phyloP scores from a whole-genome alignment of 2,113 vertebrate genomes.

The Holacanthus passer region DNA sequence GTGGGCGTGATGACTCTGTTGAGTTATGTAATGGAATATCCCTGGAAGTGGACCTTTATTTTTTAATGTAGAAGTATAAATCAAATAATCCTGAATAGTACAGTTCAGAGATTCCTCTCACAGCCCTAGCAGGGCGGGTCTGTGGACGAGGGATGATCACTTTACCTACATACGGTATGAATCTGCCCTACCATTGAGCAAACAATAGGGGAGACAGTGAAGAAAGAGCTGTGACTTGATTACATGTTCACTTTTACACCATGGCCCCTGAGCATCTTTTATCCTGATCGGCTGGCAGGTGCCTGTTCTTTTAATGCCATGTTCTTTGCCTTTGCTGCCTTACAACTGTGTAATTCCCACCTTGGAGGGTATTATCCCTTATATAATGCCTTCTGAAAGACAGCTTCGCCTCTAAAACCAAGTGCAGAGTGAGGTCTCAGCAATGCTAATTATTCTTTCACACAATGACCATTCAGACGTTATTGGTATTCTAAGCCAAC shows the following conservation, averaged over 20 bases:
- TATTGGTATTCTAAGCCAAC: neutral
- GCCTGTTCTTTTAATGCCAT: neutral
- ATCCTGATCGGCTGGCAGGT: neutral
- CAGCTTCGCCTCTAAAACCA: neutral
- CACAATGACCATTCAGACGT: neutral
- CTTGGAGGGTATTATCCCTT: neutral
- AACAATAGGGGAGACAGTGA: neutral
- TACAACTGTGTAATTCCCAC: neutral
- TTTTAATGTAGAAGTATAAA: constrained; percentile 48
- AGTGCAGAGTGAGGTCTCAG: neutral
- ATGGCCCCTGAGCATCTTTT: neutral
- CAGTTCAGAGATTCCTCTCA: constrained; percentile 13
- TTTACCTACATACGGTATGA: neutral
- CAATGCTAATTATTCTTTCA: neutral
- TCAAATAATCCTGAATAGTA: constrained; percentile 26
- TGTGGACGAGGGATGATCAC: neutral
- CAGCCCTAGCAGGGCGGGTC: neutral
- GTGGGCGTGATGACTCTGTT: constrained; percentile 13
- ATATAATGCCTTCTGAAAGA: neutral
- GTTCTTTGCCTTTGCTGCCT: neutral
- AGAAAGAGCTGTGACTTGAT: neutral
- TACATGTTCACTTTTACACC: neutral
- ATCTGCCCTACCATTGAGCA: neutral
- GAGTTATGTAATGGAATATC: constrained; percentile 54
- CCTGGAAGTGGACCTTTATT: constrained; percentile 44